Conservation (phyloP, 2,888 invertebrate species). For the Celastrina argiolus region DNA sequence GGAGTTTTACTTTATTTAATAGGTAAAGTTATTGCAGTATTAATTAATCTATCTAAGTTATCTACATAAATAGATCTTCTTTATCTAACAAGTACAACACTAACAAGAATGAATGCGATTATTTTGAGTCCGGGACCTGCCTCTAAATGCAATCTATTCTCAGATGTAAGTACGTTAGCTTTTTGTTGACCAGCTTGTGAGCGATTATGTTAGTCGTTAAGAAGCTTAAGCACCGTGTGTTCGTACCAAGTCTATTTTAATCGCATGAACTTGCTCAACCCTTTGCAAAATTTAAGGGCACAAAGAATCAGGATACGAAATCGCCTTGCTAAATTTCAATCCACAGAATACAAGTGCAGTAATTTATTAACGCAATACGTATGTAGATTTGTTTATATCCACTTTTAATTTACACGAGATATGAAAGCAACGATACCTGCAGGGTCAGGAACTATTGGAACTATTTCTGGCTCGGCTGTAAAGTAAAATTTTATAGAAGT, state of each 20-base stretch:
- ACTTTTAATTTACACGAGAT: neutral
- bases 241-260: neutral
- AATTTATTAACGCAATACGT: no score
- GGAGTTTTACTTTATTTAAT: no score
- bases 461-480: neutral
- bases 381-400: no score
- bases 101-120: neutral
- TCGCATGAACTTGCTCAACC: neutral
- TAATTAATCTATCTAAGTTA: no score
- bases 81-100: neutral
- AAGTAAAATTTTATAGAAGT: neutral
- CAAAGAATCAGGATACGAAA: no score
- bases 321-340: no score
- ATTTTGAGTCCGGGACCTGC: neutral
- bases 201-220: constrained; percentile 4
- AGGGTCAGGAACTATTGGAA: neutral
- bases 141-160: neutral
- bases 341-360: no score
- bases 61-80: neutral
- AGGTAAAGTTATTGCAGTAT: no score
- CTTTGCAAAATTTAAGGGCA: neutral
- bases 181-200: constrained; percentile 6
- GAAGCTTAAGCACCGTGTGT: neutral
- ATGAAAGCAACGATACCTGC: constrained; percentile 3
- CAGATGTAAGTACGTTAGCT: neutral